phyloP scores from a whole-genome alignment of 2,888 invertebrate genomes.

The Perithous albicinctus region DNA sequence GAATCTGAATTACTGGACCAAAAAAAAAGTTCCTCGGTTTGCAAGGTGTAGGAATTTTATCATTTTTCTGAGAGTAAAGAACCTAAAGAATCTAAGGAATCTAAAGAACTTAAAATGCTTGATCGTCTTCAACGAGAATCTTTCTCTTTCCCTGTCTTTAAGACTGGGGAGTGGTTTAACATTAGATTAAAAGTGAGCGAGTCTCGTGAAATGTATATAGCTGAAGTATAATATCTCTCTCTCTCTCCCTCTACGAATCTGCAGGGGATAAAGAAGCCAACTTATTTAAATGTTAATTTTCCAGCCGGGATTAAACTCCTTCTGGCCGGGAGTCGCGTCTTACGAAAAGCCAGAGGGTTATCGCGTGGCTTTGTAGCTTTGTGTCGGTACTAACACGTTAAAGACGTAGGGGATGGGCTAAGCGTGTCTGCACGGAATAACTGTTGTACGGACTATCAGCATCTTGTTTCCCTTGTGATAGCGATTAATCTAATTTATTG shows the following conservation, averaged over 20 bases:
- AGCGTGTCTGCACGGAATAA: not conserved
- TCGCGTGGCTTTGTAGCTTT: slow-evolving; percentile 48
- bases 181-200: slow-evolving; percentile 21
- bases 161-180: slow-evolving; percentile 21
- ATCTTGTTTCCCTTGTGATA: slow-evolving; percentile 9
- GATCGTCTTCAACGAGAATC: no score
- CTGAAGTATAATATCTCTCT: not conserved
- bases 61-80: no score
- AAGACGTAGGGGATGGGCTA: slow-evolving; percentile 19
- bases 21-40: no score
- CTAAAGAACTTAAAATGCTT: no score
- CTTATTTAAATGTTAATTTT: slow-evolving; percentile 64
- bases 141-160: no score
- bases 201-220: not conserved
- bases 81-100: no score
- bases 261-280: slow-evolving; percentile 16
- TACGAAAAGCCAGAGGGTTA: slow-evolving; percentile 22
- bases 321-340: slow-evolving; percentile 13
- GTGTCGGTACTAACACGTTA: slow-evolving; percentile 11
- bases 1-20: no score
- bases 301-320: slow-evolving; percentile 47
- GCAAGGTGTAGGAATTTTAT: no score
- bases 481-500: slow-evolving; percentile 50
- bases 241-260: not conserved
- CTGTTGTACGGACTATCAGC: slow-evolving; percentile 26